A percentile compares a stretch with the other conserved stretches of the same genome.
Evolutionary conservation across 2,888 invertebrate species (phyloP).

Genomic region (Notocelia uddmanniana): DNA sequence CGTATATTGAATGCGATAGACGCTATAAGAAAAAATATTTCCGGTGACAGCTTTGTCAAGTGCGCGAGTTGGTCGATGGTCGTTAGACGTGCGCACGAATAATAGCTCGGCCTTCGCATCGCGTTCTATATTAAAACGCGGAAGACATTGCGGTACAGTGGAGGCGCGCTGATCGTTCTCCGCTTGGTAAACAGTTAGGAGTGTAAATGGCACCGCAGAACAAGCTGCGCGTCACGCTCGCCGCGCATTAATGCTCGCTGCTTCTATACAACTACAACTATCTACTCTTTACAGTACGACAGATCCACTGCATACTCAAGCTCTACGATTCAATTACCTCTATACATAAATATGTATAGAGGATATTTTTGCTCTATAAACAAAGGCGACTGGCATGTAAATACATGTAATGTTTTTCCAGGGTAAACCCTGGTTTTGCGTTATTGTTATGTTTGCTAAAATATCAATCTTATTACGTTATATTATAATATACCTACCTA

Average conservation of each 20-base stretch:
- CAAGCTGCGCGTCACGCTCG: conserved; percentile 57
- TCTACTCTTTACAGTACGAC: conserved; percentile 6
- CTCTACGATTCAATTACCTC: too few relatives aligned
- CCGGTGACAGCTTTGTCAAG: conserved; percentile 20
- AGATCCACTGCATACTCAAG: background rate
- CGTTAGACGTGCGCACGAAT: conserved; percentile 63
- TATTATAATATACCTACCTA: too few relatives aligned
- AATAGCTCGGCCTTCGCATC: conserved; percentile 79
- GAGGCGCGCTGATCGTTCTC: conserved; percentile 71
- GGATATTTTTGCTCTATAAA: background rate
- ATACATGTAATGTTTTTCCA: too few relatives aligned
- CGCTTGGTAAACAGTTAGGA: conserved; percentile 75
- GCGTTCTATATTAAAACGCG: conserved; percentile 82
- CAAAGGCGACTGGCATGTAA: too few relatives aligned
- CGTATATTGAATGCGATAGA: conserved; percentile 2
- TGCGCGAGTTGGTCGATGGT: conserved; percentile 9
- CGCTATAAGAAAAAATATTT: background rate
- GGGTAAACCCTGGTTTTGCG: too few relatives aligned
- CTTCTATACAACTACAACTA: background rate
- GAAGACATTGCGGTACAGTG: conserved; percentile 74
- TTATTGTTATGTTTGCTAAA: background rate
- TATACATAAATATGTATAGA: too few relatives aligned
- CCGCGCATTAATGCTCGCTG: conserved; percentile 52
- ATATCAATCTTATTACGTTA: too few relatives aligned
- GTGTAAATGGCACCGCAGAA: conserved; percentile 65